Evolutionary conservation across 1,140 invertebrate genomes (phyloP).

Genomic region (Hirudo medicinalis): DNA sequence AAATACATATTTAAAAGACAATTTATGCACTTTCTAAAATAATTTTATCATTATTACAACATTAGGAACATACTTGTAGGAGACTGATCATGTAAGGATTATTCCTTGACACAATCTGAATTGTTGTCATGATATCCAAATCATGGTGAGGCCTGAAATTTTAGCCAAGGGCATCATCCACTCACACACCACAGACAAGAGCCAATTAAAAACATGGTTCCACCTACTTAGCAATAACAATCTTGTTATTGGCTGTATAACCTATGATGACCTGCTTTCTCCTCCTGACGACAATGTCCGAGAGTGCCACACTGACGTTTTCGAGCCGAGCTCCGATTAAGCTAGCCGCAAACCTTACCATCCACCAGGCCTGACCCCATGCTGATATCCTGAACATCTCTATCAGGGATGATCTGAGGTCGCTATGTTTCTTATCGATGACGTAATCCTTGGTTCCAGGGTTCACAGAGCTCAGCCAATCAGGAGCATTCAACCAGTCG

Average conservation of each 20-base stretch:
- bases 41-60: no score
- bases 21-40: no score
- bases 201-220: no score
- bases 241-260: neutral
- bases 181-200: neutral
- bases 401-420: neutral
- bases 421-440: no score
- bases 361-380: conserved; percentile 1
- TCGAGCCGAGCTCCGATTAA: neutral
- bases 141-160: neutral
- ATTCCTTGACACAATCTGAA: conserved; percentile 7
- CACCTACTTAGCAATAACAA: conserved; percentile 8
- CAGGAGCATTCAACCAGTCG: no score
- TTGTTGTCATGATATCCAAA: conserved; percentile 1
- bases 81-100: conserved; percentile 8
- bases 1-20: neutral
- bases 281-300: conserved; percentile 5
- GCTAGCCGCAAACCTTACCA: conserved; percentile 1
- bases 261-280: conserved; percentile 2
- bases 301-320: conserved; percentile 1
- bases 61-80: conserved; percentile 1
- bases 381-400: conserved; percentile 5
- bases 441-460: neutral
- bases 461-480: no score
- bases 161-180: neutral